Percentiles rank a stretch among this genome's conserved stretches.
Conservation (phyloP, 2,113 vertebrate genomes). For the Phaethon lepturus region DNA sequence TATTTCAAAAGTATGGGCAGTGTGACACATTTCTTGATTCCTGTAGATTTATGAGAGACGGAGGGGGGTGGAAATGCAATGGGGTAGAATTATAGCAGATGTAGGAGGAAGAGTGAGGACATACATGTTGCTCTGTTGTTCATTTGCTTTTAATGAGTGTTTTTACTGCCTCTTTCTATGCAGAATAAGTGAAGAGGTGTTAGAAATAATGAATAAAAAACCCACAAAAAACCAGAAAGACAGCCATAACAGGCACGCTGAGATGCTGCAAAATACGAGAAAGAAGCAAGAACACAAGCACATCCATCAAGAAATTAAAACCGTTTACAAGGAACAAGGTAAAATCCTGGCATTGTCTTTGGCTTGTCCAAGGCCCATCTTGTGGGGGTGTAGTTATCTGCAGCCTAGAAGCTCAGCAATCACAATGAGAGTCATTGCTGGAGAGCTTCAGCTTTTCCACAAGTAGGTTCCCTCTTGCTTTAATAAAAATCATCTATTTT, state of each 20-base stretch:
- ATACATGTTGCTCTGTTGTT: not conserved
- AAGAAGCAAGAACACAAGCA: not conserved
- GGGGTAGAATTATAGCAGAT: not conserved
- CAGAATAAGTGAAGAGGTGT: not conserved
- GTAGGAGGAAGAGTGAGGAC: not conserved
- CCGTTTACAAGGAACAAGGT: not conserved
- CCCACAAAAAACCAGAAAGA: not conserved
- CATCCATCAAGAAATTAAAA: not conserved
- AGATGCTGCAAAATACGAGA: not conserved
- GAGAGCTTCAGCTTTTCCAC: not conserved
- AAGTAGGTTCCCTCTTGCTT: not conserved
- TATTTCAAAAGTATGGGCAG: not conserved
- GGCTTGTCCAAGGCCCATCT: not conserved
- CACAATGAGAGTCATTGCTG: not conserved
- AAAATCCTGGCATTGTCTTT: not conserved
- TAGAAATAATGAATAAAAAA: not conserved
- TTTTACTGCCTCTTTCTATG: not conserved
- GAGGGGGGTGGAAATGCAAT: not conserved
- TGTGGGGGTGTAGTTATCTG: not conserved
- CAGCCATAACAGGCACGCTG: not conserved
- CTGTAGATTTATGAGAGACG: not conserved
- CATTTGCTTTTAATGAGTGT: not conserved
- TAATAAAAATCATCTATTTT: not conserved
- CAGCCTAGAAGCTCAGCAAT: not conserved
- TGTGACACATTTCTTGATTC: not conserved